Conservation (phyloP, 2,888 invertebrate genomes). For the Pteria penguin region DNA sequence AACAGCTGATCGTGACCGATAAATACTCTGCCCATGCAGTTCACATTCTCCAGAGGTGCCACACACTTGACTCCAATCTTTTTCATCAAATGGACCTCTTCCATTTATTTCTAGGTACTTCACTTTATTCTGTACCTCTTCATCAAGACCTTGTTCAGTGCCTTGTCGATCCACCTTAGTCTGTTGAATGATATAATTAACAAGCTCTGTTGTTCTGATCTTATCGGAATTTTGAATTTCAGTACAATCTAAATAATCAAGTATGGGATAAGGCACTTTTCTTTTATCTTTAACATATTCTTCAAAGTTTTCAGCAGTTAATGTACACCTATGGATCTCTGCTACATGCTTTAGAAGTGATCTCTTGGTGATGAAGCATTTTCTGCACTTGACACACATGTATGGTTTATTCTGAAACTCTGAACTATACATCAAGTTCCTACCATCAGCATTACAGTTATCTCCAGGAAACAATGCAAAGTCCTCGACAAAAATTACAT, state of each 20-base stretch:
- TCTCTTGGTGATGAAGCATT: slow-evolving; percentile 10
- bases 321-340: slow-evolving; percentile 2
- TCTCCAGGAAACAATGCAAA: background rate
- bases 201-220: background rate
- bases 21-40: background rate
- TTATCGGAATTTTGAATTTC: background rate
- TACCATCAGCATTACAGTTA: background rate
- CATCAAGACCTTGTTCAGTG: background rate
- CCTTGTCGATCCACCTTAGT: background rate
- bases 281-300: slow-evolving; percentile 1
- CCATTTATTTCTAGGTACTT: background rate
- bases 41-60: slow-evolving; percentile 1
- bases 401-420: slow-evolving; percentile 6
- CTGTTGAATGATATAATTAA: background rate
- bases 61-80: slow-evolving; percentile 4
- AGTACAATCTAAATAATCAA: background rate
- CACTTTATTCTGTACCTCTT: background rate
- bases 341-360: background rate
- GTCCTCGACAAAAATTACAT: slow-evolving; percentile 14
- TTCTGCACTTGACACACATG: slow-evolving; percentile 7
- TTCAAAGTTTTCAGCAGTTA: slow-evolving; percentile 8
- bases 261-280: background rate
- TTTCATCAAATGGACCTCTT: background rate
- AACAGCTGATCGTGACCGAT: background rate
- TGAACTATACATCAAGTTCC: too few relatives aligned